Evolutionary conservation across 2,888 invertebrate species (phyloP).

Genomic region (Spilosoma lubricipeda): DNA sequence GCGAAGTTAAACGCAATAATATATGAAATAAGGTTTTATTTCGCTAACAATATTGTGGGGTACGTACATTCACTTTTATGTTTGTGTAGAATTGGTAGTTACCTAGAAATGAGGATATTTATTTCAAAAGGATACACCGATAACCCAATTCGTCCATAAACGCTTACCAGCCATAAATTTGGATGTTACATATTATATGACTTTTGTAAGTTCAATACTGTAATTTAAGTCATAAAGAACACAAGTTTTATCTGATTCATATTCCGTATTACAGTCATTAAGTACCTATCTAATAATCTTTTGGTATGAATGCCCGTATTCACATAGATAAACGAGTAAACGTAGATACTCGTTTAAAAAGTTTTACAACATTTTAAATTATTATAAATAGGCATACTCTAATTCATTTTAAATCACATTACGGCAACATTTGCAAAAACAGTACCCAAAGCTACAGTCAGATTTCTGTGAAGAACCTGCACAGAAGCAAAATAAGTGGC

Average conservation of each 20-base stretch:
- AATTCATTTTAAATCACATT: not conserved
- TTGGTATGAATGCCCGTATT: not conserved
- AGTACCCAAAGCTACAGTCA: too few species aligned
- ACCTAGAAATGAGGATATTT: constrained; percentile 2
- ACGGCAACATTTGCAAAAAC: not conserved
- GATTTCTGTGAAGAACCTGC: too few species aligned
- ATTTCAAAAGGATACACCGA: constrained; percentile 8
- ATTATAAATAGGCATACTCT: not conserved
- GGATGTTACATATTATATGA: not conserved
- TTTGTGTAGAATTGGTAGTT: constrained; percentile 6
- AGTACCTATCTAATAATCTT: not conserved
- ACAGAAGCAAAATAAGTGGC: too few species aligned
- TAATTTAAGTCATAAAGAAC: not conserved
- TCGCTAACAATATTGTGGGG: constrained; percentile 28
- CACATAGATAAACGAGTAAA: not conserved
- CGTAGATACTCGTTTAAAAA: not conserved
- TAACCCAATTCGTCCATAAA: not conserved
- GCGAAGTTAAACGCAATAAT: constrained; percentile 42
- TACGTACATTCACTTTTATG: constrained; percentile 20
- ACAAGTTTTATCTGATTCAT: not conserved
- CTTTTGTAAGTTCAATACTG: not conserved
- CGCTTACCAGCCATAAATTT: not conserved
- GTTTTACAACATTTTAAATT: not conserved
- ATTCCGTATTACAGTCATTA: not conserved
- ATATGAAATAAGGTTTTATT: constrained; percentile 46